phyloP scores from a whole-genome alignment of 2,888 invertebrate genomes.

The Lingula anatina region DNA sequence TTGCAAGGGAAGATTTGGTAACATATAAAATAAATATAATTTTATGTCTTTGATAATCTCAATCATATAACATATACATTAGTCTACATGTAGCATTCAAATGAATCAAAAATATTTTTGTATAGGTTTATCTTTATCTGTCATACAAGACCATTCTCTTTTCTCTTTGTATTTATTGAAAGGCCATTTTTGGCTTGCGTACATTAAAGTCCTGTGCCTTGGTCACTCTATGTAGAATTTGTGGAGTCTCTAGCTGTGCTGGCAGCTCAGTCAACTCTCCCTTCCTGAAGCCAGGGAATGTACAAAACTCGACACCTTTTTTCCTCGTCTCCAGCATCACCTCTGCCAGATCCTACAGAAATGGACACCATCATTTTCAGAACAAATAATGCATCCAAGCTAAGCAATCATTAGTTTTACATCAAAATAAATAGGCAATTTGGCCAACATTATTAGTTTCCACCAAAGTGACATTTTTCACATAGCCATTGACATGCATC shows the following conservation, averaged over 20 bases:
- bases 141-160: no score
- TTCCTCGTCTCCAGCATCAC: slow-evolving; percentile 35
- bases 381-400: not conserved
- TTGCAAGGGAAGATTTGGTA: not conserved
- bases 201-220: slow-evolving; percentile 48
- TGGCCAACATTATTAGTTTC: no score
- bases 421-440: not conserved
- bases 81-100: no score
- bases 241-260: slow-evolving; percentile 44
- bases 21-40: no score
- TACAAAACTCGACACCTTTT: slow-evolving; percentile 39
- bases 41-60: no score
- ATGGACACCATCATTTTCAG: not conserved
- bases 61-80: no score
- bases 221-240: slow-evolving; percentile 44
- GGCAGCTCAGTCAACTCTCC: slow-evolving; percentile 45
- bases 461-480: no score
- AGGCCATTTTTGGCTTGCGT: no score
- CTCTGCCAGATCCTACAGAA: slow-evolving; percentile 34
- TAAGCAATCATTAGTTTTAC: slow-evolving; percentile 1
- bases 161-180: no score
- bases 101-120: no score
- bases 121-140: no score
- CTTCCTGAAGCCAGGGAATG: slow-evolving; percentile 41
- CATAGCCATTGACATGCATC: no score